Base-by-base conservation (phyloP, 1,140 invertebrate species). In the Latrodectus geometricus region DNA sequence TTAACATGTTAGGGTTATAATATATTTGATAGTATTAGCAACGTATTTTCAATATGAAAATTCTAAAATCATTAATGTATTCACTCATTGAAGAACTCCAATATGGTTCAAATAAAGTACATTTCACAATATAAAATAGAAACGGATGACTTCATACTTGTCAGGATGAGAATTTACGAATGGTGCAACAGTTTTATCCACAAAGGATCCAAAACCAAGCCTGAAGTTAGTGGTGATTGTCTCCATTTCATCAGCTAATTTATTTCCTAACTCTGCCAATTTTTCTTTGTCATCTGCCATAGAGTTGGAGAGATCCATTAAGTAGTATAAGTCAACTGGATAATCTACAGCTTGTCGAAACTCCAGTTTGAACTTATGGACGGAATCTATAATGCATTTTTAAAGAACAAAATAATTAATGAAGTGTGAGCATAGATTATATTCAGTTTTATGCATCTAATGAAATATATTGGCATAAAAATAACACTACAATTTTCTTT, bases 151-250 rank as follows among this genome's bases (percentile, higher is more conserved):
- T 70, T 88, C 89, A 89, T 90, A 92, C 90, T 92, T 93, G 66
- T 91, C 88, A 8, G 91, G 91, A 12, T 92, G 90, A 9, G 91
- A 93, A 90, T 93, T 93, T 11, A 95, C 96, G 91, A 98, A 99
- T 17, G 98, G 98, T 95, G 98, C 97, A 0, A 98, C 95, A 77
- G 97, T 95, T 93, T 99, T 99, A 90, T 99, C 98, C 0, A 99
- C 98, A 92, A 99, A 99, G 56, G 97, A 99, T 48, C 98, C 98
- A 91, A 99, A 99, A 70, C 98, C 98, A 4, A 87, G 54, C n/a
- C 50, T 73, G 91, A 99, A 99, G 90, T 99, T 97, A 17, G 95
- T 96, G 0, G 98, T 99, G 80, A 99, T 94, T n/a, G 93, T 94
- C 83, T 92, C 91, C 94, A 97, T 95, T 78, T 91, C 89, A 0